Evolutionary conservation across 2,797 vertebrate genomes (phyloP).

Genomic region (Lagocephalus sceleratus): DNA sequence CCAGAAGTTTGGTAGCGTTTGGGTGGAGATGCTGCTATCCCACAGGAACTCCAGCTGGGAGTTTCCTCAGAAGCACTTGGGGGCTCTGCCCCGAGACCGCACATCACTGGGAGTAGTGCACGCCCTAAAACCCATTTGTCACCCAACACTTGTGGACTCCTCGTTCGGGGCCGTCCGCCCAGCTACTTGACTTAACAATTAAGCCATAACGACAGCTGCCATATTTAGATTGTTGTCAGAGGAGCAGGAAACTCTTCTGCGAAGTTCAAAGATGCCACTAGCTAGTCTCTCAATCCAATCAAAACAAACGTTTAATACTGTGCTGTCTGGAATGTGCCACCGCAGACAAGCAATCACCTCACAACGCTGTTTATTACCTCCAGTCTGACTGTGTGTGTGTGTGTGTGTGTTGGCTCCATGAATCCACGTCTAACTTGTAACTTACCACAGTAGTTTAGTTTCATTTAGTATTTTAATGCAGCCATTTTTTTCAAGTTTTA

Average conservation of each 20-base stretch:
- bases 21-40: constrained; percentile 12
- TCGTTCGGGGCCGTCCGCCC: constrained; percentile 41
- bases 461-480: constrained; percentile 65
- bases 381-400: constrained; percentile 7
- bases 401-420: constrained; percentile 37
- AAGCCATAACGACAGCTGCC: constrained; percentile 72
- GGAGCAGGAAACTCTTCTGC: constrained; percentile 49
- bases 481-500: constrained; percentile 38
- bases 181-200: constrained; percentile 40
- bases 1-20: constrained; percentile 77
- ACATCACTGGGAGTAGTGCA: constrained; percentile 19
- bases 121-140: constrained; percentile 26
- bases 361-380: not conserved
- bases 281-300: too few relatives aligned
- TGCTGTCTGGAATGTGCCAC: constrained; percentile 48
- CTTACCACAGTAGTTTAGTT: constrained; percentile 45
- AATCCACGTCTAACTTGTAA: constrained; percentile 45
- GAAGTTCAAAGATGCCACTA: constrained; percentile 4
- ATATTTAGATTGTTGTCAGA: constrained; percentile 50
- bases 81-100: constrained; percentile 20
- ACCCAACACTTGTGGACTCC: constrained; percentile 34
- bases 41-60: constrained; percentile 7
- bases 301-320: too few relatives aligned
- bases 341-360: constrained; percentile 26
- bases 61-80: constrained; percentile 41